Evolutionary conservation across 2,888 invertebrate genomes (phyloP), one percentile per base, ranked within the genome.

Genomic region (Neoscelio sp.): DNA sequence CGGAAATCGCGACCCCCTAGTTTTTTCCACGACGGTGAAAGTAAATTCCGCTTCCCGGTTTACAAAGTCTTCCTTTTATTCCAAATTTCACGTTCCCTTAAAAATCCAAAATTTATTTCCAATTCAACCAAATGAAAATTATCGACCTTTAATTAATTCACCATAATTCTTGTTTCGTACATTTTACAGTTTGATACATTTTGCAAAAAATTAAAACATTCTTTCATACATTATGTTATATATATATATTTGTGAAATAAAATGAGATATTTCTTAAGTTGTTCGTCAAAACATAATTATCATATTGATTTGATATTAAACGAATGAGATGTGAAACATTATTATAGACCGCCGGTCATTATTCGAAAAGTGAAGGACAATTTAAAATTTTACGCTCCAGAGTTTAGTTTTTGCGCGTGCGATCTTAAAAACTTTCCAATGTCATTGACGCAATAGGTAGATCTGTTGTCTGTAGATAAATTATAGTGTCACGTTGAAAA

Each of bases 11-110:
- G 78, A 70, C 42, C 50, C 62, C 60, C 62, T 54, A 30, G 2
- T 56, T 78, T 58, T 74, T 75, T 84, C 81, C 54, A 38, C 64
- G 50, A 56, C 70, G 64, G 86, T 84, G 87, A 87, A 87, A 87
- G 86, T 84, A 70, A 52, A 50, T 82, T 84, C 84, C 81, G 82
- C 82, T 85, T 85, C 82, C 82, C 82, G 82, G 81, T 84, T 85
- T 73, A 79, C 10, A 42, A 65, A 73, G 56, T 48, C 54, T 42
- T 52, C 56, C 54, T 67, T 54, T 10, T 23, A 40, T 46, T 44
- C 54, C 33, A 35, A 46, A 46, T 46, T 28, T 28, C 42, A 28
- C 1, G 8, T 28, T 1, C 1, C 7, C 8, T 7, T n/a, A 26
- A 30, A 48, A 62, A 5, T 12, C 17, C 10, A 38, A 30, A 6